phyloP scores from a whole-genome alignment of 2,888 invertebrate genomes.

The Trachelus stipa region DNA sequence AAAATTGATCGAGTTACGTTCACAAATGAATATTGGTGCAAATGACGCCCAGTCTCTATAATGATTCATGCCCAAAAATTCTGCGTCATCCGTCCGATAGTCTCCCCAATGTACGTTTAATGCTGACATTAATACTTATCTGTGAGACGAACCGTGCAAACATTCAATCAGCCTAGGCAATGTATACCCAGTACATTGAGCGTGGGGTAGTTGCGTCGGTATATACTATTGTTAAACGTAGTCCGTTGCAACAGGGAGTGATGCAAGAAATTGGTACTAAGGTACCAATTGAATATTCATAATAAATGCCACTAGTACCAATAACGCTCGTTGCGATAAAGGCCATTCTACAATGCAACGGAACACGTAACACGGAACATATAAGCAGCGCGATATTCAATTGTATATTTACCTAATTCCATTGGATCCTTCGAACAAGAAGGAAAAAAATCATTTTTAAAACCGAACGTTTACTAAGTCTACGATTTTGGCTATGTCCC shows the following conservation, averaged over 20 bases:
- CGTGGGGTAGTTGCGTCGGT: not conserved
- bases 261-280: not conserved
- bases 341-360: no score
- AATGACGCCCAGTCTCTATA: not conserved
- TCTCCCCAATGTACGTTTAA: not conserved
- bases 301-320: not conserved
- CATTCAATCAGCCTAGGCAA: not conserved
- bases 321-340: not conserved
- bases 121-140: not conserved
- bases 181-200: not conserved
- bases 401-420: no score
- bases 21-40: not conserved
- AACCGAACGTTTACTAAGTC: no score
- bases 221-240: not conserved
- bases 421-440: no score
- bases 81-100: not conserved
- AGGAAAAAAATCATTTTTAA: no score
- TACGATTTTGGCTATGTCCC: no score
- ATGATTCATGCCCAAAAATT: not conserved
- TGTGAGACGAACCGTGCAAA: not conserved
- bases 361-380: no score
- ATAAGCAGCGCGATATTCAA: no score
- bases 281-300: not conserved
- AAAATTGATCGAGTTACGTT: constrained; percentile 5
- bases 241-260: not conserved